These are phyloP conservation scores for Ophion obscuratus DNA, from an alignment of 2,888 invertebrate species.

Conservation along the genomic window DNA sequence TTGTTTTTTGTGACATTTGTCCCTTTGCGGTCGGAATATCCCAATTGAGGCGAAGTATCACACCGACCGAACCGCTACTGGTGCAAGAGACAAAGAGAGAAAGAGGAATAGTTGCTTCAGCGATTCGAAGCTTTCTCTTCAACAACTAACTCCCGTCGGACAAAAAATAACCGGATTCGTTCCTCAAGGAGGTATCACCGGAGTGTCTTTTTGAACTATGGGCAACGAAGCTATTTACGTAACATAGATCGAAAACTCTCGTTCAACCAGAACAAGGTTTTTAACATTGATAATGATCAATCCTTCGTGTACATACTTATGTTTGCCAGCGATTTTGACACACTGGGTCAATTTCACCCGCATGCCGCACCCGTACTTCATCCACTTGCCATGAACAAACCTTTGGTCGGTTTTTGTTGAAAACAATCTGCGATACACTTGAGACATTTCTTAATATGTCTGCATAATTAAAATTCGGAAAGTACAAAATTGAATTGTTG, in stretches of 20 bases:
- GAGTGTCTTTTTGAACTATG: background rate
- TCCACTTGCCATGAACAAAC: too few relatives aligned
- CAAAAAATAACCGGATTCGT: background rate
- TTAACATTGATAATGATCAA: background rate
- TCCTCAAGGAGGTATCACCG: too few relatives aligned
- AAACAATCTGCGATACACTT: too few relatives aligned
- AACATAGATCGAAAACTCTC: background rate
- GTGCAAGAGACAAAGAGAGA: background rate
- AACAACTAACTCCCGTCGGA: background rate
- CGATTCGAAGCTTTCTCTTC: background rate
- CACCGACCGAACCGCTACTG: background rate
- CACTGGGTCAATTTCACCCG: too few relatives aligned
- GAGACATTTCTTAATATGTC: too few relatives aligned
- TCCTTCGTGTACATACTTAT: too few relatives aligned
- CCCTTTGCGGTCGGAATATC: background rate
- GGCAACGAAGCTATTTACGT: too few relatives aligned
- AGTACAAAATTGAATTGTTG: too few relatives aligned
- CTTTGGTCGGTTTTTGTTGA: too few relatives aligned
- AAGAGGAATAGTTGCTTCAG: background rate
- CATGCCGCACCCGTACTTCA: too few relatives aligned
- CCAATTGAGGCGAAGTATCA: background rate
- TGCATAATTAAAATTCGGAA: too few relatives aligned
- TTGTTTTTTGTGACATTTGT: background rate
- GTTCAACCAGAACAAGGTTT: background rate
- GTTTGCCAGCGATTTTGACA: too few relatives aligned